Percentiles rank a stretch among this genome's conserved stretches.
Conservation (phyloP, 2,797 vertebrate genomes). For the Tauraco hartlaubi region DNA sequence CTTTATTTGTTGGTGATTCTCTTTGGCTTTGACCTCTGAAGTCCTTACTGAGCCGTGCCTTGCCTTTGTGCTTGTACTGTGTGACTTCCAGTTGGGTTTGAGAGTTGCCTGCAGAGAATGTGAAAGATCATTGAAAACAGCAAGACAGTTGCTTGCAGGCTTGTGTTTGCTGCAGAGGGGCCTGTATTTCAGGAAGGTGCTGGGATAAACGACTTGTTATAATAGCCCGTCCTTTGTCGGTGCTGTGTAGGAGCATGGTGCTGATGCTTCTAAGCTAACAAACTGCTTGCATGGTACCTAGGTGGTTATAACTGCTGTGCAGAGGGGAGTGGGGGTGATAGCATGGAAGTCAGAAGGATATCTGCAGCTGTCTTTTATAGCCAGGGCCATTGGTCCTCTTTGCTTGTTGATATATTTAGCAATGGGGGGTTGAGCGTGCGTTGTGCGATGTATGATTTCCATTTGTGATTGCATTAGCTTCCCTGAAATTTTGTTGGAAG, state of each 20-base stretch:
- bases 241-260: rapidly evolving
- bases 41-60: neutral
- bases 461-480: neutral
- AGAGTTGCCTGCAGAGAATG: neutral
- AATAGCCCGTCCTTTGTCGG: neutral
- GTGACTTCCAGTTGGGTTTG: neutral
- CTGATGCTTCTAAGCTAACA: neutral
- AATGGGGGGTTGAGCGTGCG: rapidly evolving
- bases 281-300: neutral
- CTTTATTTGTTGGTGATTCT: neutral
- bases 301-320: neutral
- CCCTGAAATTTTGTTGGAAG: neutral
- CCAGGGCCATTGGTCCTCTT: neutral
- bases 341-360: neutral
- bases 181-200: neutral
- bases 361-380: neutral
- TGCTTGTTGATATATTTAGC: neutral
- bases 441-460: neutral
- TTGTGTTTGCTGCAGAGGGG: neutral
- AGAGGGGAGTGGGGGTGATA: neutral
- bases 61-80: neutral
- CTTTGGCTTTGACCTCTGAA: neutral
- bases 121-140: neutral
- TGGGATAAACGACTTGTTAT: neutral
- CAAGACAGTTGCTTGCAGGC: neutral